A percentile compares a stretch with the other conserved stretches of the same genome.
These are phyloP conservation scores for Gastrophryne carolinensis DNA, from an alignment of 2,797 vertebrate species.

Conservation along the genomic window DNA sequence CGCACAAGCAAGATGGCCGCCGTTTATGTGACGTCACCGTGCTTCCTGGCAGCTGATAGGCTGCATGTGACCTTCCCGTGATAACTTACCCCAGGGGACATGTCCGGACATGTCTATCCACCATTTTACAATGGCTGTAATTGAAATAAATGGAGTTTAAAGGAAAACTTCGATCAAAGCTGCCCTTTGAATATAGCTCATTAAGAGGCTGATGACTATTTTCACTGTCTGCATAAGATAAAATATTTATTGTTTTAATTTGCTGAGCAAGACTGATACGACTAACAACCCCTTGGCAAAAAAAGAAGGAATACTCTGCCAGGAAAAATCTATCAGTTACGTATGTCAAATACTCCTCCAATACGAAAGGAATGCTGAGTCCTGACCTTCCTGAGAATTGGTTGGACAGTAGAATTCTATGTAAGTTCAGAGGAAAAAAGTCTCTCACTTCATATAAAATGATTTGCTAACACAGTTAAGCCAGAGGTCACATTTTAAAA, in stretches of 20 bases:
- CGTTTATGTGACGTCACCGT: no score
- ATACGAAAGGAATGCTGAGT: background rate
- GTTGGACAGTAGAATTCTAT: background rate
- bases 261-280: background rate
- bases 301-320: background rate
- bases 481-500: no score
- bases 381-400: background rate
- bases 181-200: background rate
- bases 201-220: background rate
- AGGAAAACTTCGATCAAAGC: no score
- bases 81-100: no score
- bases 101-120: no score
- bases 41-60: no score
- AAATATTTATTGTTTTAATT: background rate
- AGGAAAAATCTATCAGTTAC: slow-evolving; percentile 3
- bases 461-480: background rate
- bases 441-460: background rate
- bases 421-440: background rate
- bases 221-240: background rate
- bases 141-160: no score
- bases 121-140: no score
- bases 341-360: slow-evolving; percentile 7
- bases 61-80: no score
- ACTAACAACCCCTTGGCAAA: slow-evolving; percentile 10
- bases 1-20: no score